Evolutionary conservation across 23 tunicate genomes (phyloP), one percentile per base, ranked within the genome.

Genomic region (Halocynthia roretzi): DNA sequence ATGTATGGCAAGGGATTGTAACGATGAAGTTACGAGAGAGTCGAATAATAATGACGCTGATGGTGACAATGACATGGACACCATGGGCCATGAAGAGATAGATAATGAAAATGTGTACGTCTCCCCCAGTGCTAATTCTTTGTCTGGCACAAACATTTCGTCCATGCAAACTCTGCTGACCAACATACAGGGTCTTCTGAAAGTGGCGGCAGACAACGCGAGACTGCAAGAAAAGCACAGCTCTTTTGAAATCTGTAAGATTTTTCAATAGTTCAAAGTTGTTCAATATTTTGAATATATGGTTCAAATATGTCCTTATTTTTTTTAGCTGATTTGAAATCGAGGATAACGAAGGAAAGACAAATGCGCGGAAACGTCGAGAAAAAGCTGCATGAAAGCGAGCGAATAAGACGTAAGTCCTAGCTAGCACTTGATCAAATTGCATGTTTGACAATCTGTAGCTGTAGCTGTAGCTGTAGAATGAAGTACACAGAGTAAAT

Each of bases 141-240:
- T 22, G 18, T 67, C 17, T 21, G 55, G 67, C 22, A 62, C 80
- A 9, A 89, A 80, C 40, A 73, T 83, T 22, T 88, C 95, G 7
- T 83, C 87, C 54, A 84, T 89, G 96, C 96, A 84, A 67, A 89
- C 71, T 21, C 56, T 89, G 61, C 82, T 89, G 19, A 83, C 84
- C 71, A 89, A 89, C 85, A 89, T 89, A 60, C 96, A 89, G 76
- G 96, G 96, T 75, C 82, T 89, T 6, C 79, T 89, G 5, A 89
- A 89, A 80, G 96, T 89, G 40, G 96, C 89, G 9, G 96, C 89
- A 18, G 96, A 89, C 61, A 89, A 89, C 60, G 96, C 89, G n/a
- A 75, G 76, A 61, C 75, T 89, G 31, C 96, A 89, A 70, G 96
- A 89, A 51, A 89, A 89, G 53, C 85, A 84, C 20, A 54, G 83